These are phyloP conservation scores for Seira ritae DNA, from an alignment of 2,888 invertebrate species.

Conservation along the genomic window DNA sequence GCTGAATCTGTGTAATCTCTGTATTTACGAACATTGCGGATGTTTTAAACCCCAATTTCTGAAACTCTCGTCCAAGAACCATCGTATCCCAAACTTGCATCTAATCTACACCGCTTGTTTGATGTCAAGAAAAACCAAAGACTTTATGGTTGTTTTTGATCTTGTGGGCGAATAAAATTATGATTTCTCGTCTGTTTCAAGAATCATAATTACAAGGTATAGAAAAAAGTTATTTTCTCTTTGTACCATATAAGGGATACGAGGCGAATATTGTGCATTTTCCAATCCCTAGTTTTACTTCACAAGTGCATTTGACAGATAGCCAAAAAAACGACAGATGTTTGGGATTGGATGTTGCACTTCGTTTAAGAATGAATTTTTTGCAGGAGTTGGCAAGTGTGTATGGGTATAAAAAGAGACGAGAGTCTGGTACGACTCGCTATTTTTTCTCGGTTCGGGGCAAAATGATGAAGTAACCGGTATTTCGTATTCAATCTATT, in stretches of 20 bases:
- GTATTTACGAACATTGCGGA: too few relatives aligned
- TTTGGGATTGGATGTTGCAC: background rate
- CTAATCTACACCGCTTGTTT: too few relatives aligned
- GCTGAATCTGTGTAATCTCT: too few relatives aligned
- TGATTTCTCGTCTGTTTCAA: background rate
- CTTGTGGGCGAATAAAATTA: constrained; percentile 10
- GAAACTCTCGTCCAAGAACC: too few relatives aligned
- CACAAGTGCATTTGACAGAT: constrained; percentile 36
- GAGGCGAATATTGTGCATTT: background rate
- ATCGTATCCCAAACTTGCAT: too few relatives aligned
- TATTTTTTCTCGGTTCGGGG: constrained; percentile 16
- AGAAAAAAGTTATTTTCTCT: constrained; percentile 1
- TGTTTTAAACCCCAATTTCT: too few relatives aligned
- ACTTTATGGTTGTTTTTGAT: background rate
- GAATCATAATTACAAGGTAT: constrained; percentile 19
- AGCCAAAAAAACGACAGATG: constrained; percentile 22
- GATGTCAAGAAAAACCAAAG: too few relatives aligned
- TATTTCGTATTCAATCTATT: constrained; percentile 37
- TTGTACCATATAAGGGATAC: constrained; percentile 1
- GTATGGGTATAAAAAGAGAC: constrained; percentile 1
- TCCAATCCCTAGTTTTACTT: constrained; percentile 4
- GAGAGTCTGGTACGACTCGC: background rate
- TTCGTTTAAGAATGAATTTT: constrained; percentile 8
- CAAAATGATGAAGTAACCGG: constrained; percentile 33
- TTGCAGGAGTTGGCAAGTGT: constrained; percentile 14